These are phyloP conservation scores for Ditylenchus weischeri DNA, from an alignment of 2,888 invertebrate species.

Conservation along the genomic window DNA sequence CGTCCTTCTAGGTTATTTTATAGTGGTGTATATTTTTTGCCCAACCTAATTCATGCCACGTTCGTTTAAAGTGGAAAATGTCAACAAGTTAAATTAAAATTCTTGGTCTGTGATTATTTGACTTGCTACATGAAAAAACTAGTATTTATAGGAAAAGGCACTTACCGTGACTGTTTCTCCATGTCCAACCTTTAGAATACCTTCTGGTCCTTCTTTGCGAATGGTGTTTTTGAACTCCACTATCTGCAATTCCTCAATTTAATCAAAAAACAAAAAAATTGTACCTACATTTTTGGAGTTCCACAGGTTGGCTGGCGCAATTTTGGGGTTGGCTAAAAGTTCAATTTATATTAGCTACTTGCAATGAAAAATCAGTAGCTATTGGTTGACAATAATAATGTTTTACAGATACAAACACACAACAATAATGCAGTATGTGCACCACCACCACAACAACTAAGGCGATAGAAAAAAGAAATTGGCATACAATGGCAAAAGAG, in stretches of 20 bases:
- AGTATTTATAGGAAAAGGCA: neutral
- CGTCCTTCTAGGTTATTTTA: too few species aligned
- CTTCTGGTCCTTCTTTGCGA: slow-evolving; percentile 73
- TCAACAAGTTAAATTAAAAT: too few species aligned
- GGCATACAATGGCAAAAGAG: slow-evolving; percentile 58
- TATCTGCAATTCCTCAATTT: slow-evolving; percentile 60
- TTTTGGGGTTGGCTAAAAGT: slow-evolving; percentile 58
- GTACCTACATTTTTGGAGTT: slow-evolving; percentile 71
- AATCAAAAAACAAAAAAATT: too few species aligned
- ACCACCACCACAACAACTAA: slow-evolving; percentile 14
- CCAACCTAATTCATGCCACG: too few species aligned
- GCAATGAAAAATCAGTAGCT: neutral
- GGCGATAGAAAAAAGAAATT: slow-evolving; percentile 13
- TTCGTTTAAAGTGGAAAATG: too few species aligned
- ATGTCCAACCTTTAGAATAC: slow-evolving; percentile 86
- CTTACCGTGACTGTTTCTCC: slow-evolving; percentile 90
- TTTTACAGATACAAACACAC: neutral
- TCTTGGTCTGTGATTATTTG: neutral
- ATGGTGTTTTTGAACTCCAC: slow-evolving; percentile 71
- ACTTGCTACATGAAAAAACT: neutral
- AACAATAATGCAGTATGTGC: neutral
- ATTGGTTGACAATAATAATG: neutral
- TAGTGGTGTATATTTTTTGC: too few species aligned
- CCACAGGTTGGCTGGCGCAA: slow-evolving; percentile 83
- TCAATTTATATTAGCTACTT: neutral